These are phyloP conservation scores for Bathybates hornii DNA, from an alignment of 2,113 vertebrate species.

Conservation along the genomic window DNA sequence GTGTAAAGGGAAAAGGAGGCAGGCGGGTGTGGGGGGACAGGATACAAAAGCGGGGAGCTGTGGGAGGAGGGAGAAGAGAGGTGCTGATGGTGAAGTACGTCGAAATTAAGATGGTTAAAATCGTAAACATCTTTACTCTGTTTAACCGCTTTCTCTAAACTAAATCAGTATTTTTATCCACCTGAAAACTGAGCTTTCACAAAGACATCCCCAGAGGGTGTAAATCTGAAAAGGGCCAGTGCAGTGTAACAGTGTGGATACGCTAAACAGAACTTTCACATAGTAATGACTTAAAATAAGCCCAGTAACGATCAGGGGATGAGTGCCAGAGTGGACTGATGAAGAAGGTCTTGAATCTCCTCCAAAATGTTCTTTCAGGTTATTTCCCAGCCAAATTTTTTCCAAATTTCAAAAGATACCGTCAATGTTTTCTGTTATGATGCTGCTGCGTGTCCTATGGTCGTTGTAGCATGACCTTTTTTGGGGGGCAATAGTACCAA, in stretches of 20 bases:
- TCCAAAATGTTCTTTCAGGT: background rate
- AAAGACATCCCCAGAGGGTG: background rate
- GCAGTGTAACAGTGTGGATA: background rate
- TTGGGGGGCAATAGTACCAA: background rate
- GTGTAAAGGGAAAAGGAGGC: slow-evolving; percentile 60
- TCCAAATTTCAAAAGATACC: background rate
- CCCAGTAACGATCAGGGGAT: background rate
- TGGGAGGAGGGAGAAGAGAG: background rate
- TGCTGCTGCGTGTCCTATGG: background rate
- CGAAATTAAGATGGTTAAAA: background rate
- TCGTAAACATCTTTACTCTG: background rate
- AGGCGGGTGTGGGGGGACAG: background rate
- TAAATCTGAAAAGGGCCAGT: background rate
- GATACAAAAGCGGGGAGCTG: background rate
- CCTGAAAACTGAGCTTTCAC: background rate
- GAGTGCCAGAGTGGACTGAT: background rate
- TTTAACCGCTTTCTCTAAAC: background rate
- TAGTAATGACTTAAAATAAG: background rate
- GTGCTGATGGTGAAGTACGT: slow-evolving; percentile 12
- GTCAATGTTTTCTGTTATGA: background rate
- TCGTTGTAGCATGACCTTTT: background rate
- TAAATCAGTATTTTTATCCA: background rate
- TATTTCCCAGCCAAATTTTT: background rate
- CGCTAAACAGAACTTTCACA: background rate
- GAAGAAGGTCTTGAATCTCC: background rate